A percentile compares a stretch with the other conserved stretches of the same genome.
These are phyloP conservation scores for Chamaea fasciata DNA, from an alignment of 2,113 vertebrate species.

Conservation along the genomic window DNA sequence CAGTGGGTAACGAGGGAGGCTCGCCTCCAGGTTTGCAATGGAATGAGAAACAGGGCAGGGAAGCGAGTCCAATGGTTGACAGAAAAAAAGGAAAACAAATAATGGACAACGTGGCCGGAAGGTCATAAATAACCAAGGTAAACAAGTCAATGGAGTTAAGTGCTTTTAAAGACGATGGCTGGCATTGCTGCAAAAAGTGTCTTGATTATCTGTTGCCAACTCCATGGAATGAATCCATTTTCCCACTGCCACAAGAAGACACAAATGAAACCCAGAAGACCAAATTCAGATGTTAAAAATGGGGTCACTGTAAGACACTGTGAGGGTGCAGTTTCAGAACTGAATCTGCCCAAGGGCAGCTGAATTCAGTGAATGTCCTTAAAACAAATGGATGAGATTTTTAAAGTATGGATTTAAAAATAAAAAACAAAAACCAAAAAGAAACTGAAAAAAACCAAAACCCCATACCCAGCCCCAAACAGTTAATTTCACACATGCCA, in stretches of 20 bases:
- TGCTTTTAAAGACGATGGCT: not conserved
- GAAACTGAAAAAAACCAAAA: not conserved
- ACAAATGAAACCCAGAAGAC: not conserved
- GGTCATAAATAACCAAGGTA: slow-evolving; percentile 21
- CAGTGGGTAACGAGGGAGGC: not conserved
- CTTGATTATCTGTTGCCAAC: not conserved
- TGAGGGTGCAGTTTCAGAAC: not conserved
- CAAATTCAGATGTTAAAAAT: not conserved
- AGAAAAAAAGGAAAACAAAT: not conserved
- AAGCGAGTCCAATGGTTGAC: not conserved
- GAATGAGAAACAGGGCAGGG: not conserved
- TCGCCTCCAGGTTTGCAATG: not conserved
- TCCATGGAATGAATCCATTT: not conserved
- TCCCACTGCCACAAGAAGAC: not conserved
- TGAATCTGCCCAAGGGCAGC: not conserved
- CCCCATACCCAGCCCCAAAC: not conserved
- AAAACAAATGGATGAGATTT: not conserved
- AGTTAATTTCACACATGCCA: not conserved
- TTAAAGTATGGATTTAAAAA: not conserved
- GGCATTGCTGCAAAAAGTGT: not conserved
- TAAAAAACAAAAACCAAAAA: not conserved
- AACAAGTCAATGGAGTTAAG: slow-evolving; percentile 1
- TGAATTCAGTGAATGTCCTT: not conserved
- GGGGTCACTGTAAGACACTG: not conserved
- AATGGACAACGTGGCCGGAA: not conserved